Evolutionary conservation across 92 coral and sea anemone genomes (phyloP), one percentile per base, ranked within the genome.

Genomic region (Nematostella vectensis): DNA sequence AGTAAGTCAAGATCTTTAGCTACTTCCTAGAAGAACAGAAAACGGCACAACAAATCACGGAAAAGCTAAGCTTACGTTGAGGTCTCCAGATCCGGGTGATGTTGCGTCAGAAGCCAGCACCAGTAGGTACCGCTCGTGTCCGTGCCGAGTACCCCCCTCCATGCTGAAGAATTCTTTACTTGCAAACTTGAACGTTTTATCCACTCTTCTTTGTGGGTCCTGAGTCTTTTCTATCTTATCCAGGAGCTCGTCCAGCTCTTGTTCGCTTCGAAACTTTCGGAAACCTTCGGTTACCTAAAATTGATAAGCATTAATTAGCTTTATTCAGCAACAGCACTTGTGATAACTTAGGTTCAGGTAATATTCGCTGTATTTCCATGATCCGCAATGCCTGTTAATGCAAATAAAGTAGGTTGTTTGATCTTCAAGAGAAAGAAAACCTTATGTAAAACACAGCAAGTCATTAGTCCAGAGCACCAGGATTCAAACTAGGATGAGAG

Each of bases 71-170:
- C 40, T 44, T 55, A 66, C 72, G 55, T 57, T 54, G 3, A 55
- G 1, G 16, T 29, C 47, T 40, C 47, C 63, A 8, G 63, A 54
- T 2, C 29, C 71, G 15, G 47, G 42, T 1, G 72, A 66, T 12
- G 63, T 21, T 4, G 2, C 28, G 12, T 47, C 49, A 2, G 72
- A 42, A 20, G 47, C 29, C 12, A 66, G 18, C 4, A 66, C 26
- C 2, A 66, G 15, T 38, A 66, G 27, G 25, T 27, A 66, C 40
- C 71, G 75, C n/a, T 70, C 63, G 25, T 76, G 82, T 1, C 82
- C 82, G 17, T 70, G 76, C 48, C 82, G 36, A 0, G 69, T 63
- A 11, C 82, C 76, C 1, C 76, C 82, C 43, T 76, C 82, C 54
- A 76, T 54, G 17, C 82, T 76, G 48, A 76, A 76, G 27, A 76